Evolutionary conservation across 1,140 invertebrate species (phyloP), one percentile per base, ranked within the genome.

Genomic region (Drosophila biarmipes): DNA sequence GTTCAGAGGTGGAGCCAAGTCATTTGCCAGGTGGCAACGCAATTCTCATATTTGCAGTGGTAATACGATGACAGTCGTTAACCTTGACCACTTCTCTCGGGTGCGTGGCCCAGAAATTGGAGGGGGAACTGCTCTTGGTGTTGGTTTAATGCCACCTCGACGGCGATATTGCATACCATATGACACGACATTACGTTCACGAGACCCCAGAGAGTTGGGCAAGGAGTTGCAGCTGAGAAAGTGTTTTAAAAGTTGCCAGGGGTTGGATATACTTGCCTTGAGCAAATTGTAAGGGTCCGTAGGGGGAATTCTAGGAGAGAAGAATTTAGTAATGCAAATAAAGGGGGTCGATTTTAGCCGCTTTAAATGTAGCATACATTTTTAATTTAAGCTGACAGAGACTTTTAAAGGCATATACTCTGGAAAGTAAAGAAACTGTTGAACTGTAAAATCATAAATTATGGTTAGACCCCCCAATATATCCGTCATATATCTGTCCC

Each of bases 31-130:
- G 12, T 35, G 62, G 56, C 56, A 73, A 55, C 31, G 55, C 62
- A 58, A 55, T 73, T 54, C 43, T 49, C 58, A 80, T 86, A 86
- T 85, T 85, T 85, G 77, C 77, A 62, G 31, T 62, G 72, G 57
- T 72, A 72, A 72, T 75, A 63, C 73, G 59, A 62, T 48, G 59
- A 64, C 63, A 48, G 51, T 53, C 61, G 45, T 78, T 87, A 81
- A 81, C 82, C 82, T 86, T 86, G 82, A 78, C 78, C 73, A 80
- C 14, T 49, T 45, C 52, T 31, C 29, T 42, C 29, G 21, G 55
- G 38, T 59, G 45, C 49, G 76, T 58, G 72, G 38, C 35, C 40
- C 34, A 43, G 34, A 58, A 48, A 71, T 12, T 12, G 46, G 11
- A 19, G 19, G 6, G 19, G 10, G 6, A 4, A 27, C 14, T n/a